These are phyloP conservation scores for Callipepla squamata DNA, from an alignment of 2,113 vertebrate species.

Conservation along the genomic window DNA sequence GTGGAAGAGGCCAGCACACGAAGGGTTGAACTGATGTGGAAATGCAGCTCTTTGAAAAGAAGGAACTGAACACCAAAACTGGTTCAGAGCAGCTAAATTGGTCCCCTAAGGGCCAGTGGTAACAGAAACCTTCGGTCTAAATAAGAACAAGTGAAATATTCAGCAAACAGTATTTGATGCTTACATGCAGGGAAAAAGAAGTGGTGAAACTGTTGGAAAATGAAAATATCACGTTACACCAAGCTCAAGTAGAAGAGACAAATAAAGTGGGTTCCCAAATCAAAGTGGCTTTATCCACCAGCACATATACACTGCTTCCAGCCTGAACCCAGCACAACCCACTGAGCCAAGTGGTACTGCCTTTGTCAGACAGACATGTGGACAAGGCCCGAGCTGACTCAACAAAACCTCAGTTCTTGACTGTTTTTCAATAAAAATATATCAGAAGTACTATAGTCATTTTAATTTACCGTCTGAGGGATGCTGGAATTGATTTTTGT, in stretches of 20 bases:
- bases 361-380: background rate
- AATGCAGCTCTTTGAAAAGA: slow-evolving; percentile 66
- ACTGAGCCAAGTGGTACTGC: background rate
- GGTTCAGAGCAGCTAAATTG: slow-evolving; percentile 66
- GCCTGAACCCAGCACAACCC: background rate
- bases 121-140: slow-evolving; percentile 68
- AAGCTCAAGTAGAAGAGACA: background rate
- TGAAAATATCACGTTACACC: background rate
- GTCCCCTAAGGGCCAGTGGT: slow-evolving; percentile 67
- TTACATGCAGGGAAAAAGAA: background rate
- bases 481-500: background rate
- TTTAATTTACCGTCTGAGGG: background rate
- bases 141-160: slow-evolving; percentile 60
- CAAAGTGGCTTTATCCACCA: background rate
- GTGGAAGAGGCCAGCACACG: slow-evolving; percentile 32
- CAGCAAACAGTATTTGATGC: slow-evolving; percentile 61
- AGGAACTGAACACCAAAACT: slow-evolving; percentile 60
- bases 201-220: background rate
- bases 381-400: background rate
- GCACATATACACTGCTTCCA: background rate
- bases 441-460: background rate
- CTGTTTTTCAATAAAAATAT: background rate
- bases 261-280: background rate
- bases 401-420: background rate
- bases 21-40: slow-evolving; percentile 69